Percentiles rank a stretch among this genome's conserved stretches.
Evolutionary conservation across 2,797 vertebrate genomes (phyloP).

Genomic region (Syncerus caffer): DNA sequence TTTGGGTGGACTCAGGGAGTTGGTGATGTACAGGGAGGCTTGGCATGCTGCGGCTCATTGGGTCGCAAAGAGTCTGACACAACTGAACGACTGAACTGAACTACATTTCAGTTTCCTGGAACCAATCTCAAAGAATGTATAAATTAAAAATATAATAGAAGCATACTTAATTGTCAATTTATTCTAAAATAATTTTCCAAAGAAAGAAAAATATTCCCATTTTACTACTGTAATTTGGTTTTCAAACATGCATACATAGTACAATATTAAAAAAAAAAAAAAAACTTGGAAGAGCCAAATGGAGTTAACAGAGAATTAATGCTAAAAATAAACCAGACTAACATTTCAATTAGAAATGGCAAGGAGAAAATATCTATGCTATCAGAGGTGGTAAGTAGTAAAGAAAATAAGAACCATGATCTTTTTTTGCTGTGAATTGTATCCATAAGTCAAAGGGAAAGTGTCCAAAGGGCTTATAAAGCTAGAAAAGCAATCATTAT

Average conservation of each 20-base stretch:
- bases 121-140: background rate
- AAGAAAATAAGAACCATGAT: background rate
- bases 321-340: background rate
- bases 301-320: background rate
- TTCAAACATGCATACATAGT: background rate
- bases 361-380: background rate
- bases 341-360: background rate
- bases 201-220: background rate
- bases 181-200: conserved; percentile 27
- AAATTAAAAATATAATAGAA: background rate
- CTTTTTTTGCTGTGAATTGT: background rate
- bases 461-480: background rate
- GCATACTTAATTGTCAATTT: background rate
- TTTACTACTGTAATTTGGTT: background rate
- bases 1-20: background rate
- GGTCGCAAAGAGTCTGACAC: background rate
- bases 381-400: background rate
- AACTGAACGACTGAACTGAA: background rate
- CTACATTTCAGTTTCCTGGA: background rate
- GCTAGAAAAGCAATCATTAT: background rate
- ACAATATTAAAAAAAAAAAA: background rate
- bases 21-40: background rate
- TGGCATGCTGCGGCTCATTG: background rate
- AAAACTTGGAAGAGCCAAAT: background rate
- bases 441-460: background rate